Evolutionary conservation across 2,888 invertebrate genomes (phyloP), one percentile per base, ranked within the genome.

Genomic region (Helleia helle): DNA sequence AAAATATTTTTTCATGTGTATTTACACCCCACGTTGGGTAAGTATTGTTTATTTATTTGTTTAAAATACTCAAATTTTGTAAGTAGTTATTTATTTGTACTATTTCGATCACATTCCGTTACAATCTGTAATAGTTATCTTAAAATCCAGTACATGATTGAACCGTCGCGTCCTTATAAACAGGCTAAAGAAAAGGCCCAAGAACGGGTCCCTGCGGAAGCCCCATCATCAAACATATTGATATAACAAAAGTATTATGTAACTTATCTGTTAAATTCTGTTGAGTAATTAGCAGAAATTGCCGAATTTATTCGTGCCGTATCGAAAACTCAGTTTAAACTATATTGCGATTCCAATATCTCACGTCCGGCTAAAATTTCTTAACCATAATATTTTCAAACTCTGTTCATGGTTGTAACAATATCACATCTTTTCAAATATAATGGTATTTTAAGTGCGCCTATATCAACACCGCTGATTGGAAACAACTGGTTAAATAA

Each of bases 401-500:
- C 5, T 5, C 13, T 2, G 13, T 14, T 11, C 11, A 7, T 11
- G 18, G 34, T 17, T 22, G 1, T 7, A 34, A 22, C 8, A 22
- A 22, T 22, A 7, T 22, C 22, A 12, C 22, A 17, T 1, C 8
- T 29, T n/a, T 14, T 13, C 8, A 29, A 29, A 22, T 22, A 22
- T 22, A 22, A 7, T 17, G 30, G 17, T 9, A 22, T 34, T 9
- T 22, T 17, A 15, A 31, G 9, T 11, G 17, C 6, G 18, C 22
- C 26, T 24, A 15, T 36, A 25, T 28, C 27, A 28, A 42, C 31
- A 39, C 14, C 22, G 40, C 9, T 9, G 14, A 18, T 31, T 18
- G 7, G 15, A n/a, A n/a, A 36, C 50, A 50, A 42, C 48, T 50
- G 50, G 46, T 42, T 38, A 50, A 50, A 41, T 43, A 41, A 27